These are phyloP conservation scores for Adelosebastes latens DNA, from an alignment of 2,797 vertebrate genomes.

Conservation along the genomic window DNA sequence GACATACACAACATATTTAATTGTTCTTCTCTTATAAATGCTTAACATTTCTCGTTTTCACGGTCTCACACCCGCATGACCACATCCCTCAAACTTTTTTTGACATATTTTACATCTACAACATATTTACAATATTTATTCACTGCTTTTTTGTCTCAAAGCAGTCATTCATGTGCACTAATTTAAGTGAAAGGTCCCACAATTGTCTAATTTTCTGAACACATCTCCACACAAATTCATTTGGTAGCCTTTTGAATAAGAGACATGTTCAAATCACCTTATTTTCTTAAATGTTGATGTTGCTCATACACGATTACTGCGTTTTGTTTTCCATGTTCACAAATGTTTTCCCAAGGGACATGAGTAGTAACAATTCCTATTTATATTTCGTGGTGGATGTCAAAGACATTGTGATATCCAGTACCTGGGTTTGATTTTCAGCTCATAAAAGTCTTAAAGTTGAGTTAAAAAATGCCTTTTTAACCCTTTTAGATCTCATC, in stretches of 20 bases:
- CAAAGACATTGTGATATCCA: background rate
- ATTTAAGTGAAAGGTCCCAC: background rate
- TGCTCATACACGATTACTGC: background rate
- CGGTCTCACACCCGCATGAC: background rate
- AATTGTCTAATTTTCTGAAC: background rate
- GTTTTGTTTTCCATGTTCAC: too few species aligned
- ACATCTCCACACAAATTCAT: background rate
- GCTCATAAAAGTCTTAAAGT: too few species aligned
- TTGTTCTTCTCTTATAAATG: background rate
- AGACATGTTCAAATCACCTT: background rate
- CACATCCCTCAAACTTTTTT: background rate
- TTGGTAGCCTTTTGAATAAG: background rate
- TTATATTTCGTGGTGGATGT: background rate
- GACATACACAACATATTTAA: background rate
- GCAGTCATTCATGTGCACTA: background rate
- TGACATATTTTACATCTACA: background rate
- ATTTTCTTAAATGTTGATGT: background rate
- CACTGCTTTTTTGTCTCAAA: background rate
- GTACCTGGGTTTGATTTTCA: background rate
- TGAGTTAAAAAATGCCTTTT: too few species aligned
- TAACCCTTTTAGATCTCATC: too few species aligned
- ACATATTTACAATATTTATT: background rate
- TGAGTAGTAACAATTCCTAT: background rate
- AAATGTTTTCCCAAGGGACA: background rate
- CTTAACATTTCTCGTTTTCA: background rate